A percentile compares a stretch with the other conserved stretches of the same genome.
Evolutionary conservation across 1,140 invertebrate species (phyloP).

Genomic region (Cyphomyrmex costatus): DNA sequence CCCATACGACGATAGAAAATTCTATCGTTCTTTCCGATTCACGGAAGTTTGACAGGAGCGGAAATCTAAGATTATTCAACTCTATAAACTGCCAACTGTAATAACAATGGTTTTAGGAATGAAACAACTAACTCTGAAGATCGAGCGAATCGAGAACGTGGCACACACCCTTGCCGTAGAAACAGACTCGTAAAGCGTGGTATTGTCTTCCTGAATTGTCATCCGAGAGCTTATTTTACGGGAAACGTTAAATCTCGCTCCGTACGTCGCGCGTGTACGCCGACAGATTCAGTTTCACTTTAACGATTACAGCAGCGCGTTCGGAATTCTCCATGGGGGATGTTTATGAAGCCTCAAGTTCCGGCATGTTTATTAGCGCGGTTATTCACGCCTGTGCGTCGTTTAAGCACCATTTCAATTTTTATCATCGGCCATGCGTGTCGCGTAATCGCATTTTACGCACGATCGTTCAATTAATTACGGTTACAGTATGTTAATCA

Average conservation of each 20-base stretch:
- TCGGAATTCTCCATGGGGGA: constrained; percentile 50
- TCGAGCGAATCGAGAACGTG: constrained; percentile 30
- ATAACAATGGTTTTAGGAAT: constrained; percentile 16
- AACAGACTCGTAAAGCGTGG: constrained; percentile 12
- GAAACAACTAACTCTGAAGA: constrained; percentile 11
- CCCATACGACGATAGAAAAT: neutral
- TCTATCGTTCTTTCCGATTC: neutral
- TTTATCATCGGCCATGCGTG: constrained; percentile 44
- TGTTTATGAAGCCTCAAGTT: constrained; percentile 68
- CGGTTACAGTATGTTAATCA: constrained; percentile 14
- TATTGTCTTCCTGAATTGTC: constrained; percentile 30
- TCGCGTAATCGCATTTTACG: constrained; percentile 15
- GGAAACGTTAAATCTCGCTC: constrained; percentile 52
- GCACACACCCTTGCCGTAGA: neutral
- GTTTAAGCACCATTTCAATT: constrained; percentile 63
- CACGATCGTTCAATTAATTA: constrained; percentile 32
- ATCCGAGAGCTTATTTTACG: constrained; percentile 41
- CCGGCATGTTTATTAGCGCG: constrained; percentile 68
- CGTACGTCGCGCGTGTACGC: constrained; percentile 26
- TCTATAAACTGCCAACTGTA: neutral
- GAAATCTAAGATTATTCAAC: constrained; percentile 12
- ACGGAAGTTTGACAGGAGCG: neutral
- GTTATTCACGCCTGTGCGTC: constrained; percentile 47
- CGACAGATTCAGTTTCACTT: constrained; percentile 65
- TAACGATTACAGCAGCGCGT: constrained; percentile 63